A percentile compares a stretch with the other conserved stretches of the same genome.
Evolutionary conservation across 2,888 invertebrate genomes (phyloP).

Genomic region (Diogma glabrata): DNA sequence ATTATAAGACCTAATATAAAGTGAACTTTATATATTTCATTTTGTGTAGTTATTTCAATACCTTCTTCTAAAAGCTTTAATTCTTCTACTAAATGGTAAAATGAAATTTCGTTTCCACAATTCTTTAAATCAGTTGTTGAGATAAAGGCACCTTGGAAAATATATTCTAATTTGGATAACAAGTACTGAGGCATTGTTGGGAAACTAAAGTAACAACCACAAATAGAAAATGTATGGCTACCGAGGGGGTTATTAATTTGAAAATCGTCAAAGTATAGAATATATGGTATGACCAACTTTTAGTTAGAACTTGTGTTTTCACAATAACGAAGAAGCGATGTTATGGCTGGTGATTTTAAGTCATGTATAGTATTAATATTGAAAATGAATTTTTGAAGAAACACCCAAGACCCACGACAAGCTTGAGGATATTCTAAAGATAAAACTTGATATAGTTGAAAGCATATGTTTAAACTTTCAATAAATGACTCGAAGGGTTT

Average conservation of each 20-base stretch:
- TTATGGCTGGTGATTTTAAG: not conserved
- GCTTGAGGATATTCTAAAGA: not conserved
- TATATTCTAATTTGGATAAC: constrained; percentile 18
- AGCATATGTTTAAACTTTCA: not conserved
- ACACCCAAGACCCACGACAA: not conserved
- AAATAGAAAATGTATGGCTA: not conserved
- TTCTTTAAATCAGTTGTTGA: constrained; percentile 16
- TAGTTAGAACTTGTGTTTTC: not conserved
- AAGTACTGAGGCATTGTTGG: constrained; percentile 19
- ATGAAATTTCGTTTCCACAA: constrained; percentile 17
- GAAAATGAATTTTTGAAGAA: not conserved
- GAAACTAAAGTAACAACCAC: constrained; percentile 15
- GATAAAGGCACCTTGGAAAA: constrained; percentile 18
- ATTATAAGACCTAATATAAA: constrained; percentile 20
- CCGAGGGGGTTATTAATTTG: constrained; percentile 16
- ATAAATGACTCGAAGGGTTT: not conserved
- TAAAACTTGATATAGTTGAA: not conserved
- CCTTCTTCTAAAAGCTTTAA: constrained; percentile 17
- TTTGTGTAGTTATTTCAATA: not conserved
- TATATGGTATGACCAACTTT: constrained; percentile 11
- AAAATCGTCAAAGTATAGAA: constrained; percentile 16
- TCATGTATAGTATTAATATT: not conserved
- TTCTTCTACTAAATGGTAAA: constrained; percentile 17
- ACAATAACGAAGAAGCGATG: not conserved
- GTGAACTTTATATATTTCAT: constrained; percentile 15